Conservation (phyloP, 2,113 vertebrate genomes). For the Paramisgurnus dabryanus region DNA sequence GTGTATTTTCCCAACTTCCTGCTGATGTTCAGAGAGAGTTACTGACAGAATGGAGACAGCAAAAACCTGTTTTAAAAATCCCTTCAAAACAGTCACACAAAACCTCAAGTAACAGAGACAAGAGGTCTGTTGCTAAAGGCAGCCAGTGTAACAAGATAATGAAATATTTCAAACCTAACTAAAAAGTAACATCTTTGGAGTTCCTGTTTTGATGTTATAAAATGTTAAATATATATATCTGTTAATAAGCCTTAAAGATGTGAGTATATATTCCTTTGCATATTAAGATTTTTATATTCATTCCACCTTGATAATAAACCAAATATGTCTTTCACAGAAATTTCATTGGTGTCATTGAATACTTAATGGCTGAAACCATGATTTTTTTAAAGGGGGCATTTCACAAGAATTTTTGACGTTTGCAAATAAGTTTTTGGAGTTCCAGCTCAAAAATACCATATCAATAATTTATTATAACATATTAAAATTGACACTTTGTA, state of each 20-base stretch:
- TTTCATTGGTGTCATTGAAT: neutral
- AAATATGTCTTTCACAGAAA: too few species aligned
- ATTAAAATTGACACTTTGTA: too few species aligned
- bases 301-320: neutral
- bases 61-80: constrained; percentile 60
- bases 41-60: constrained; percentile 79
- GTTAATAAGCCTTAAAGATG: too few species aligned
- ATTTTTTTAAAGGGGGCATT: neutral
- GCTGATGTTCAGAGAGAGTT: constrained; percentile 80
- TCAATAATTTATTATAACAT: too few species aligned
- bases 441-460: too few species aligned
- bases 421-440: too few species aligned
- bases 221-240: neutral
- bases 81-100: constrained; percentile 53
- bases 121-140: constrained; percentile 51
- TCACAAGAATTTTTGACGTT: too few species aligned
- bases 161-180: constrained; percentile 79
- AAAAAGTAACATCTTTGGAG: neutral
- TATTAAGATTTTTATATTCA: neutral
- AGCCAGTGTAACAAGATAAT: constrained; percentile 73
- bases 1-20: constrained; percentile 85
- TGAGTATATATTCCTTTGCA: neutral
- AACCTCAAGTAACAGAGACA: constrained; percentile 56
- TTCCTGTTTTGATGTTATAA: neutral
- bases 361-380: neutral